Conservation (phyloP, 2,888 invertebrate species). For the Serrognathus titanus region DNA sequence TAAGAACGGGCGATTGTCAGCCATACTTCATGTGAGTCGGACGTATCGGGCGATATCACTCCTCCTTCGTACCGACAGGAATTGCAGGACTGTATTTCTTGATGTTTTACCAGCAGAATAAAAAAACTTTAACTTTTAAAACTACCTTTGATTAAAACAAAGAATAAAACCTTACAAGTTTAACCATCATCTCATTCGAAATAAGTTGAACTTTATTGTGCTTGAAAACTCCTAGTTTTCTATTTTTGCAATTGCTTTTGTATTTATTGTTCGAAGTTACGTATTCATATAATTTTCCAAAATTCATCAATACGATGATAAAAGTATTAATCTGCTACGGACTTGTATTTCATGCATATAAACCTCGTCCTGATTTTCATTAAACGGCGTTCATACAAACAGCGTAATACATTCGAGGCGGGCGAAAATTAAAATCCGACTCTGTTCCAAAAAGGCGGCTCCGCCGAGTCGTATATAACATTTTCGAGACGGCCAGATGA, state of each 20-base stretch:
- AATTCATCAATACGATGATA: too few relatives aligned
- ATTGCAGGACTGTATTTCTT: slow-evolving; percentile 25
- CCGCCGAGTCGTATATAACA: slow-evolving; percentile 43
- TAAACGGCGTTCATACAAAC: too few relatives aligned
- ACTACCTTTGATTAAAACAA: neutral
- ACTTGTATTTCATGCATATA: too few relatives aligned
- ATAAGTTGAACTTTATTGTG: too few relatives aligned
- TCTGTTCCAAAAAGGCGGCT: slow-evolving; percentile 26
- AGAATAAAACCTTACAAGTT: too few relatives aligned
- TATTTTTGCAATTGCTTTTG: too few relatives aligned
- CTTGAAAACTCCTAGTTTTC: too few relatives aligned
- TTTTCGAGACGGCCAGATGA: slow-evolving; percentile 45
- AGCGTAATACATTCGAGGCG: neutral
- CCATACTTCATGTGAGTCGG: slow-evolving; percentile 43
- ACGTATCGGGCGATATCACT: slow-evolving; percentile 40
- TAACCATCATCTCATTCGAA: too few relatives aligned
- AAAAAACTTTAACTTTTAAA: neutral
- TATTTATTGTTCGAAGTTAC: too few relatives aligned
- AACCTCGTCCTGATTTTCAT: too few relatives aligned
- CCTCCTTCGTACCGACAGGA: slow-evolving; percentile 27
- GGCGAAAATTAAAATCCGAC: slow-evolving; percentile 20
- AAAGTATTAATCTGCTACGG: too few relatives aligned
- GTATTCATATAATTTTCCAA: too few relatives aligned
- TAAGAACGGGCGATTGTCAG: slow-evolving; percentile 49
- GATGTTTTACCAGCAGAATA: neutral